Evolutionary conservation across 2,113 vertebrate genomes (phyloP).

Genomic region (Regulus satrapa): DNA sequence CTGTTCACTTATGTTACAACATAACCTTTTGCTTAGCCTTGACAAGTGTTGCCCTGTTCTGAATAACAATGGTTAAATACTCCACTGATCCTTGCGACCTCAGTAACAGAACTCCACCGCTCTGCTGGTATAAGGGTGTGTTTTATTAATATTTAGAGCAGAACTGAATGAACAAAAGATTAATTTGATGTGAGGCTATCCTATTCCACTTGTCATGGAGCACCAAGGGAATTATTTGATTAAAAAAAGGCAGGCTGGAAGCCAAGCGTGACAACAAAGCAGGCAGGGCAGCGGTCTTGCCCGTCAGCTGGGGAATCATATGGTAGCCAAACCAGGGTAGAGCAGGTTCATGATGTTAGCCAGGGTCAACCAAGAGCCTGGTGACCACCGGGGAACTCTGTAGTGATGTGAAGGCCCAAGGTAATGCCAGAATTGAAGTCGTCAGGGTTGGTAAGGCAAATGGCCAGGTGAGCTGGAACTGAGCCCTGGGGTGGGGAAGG

Average conservation of each 20-base stretch:
- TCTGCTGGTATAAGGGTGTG: not conserved
- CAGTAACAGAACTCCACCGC: not conserved
- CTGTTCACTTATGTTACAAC: not conserved
- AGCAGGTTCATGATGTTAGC: not conserved
- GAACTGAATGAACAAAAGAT: not conserved
- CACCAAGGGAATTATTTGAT: not conserved
- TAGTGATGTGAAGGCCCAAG: not conserved
- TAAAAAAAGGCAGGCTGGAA: not conserved
- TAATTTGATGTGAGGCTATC: not conserved
- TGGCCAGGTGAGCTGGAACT: not conserved
- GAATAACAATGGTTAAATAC: not conserved
- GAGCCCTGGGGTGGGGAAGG: not conserved
- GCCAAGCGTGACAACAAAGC: not conserved
- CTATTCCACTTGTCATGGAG: not conserved
- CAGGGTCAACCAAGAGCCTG: not conserved
- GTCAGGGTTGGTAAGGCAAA: not conserved
- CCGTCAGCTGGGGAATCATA: accelerated
- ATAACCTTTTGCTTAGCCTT: not conserved
- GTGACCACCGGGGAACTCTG: not conserved
- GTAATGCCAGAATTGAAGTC: not conserved
- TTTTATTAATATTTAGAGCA: not conserved
- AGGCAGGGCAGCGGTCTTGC: not conserved
- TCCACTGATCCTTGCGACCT: not conserved
- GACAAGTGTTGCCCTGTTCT: not conserved
- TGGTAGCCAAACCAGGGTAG: not conserved